Base-by-base conservation (phyloP, 2,113 vertebrate species). In the Neoarius graeffei region DNA sequence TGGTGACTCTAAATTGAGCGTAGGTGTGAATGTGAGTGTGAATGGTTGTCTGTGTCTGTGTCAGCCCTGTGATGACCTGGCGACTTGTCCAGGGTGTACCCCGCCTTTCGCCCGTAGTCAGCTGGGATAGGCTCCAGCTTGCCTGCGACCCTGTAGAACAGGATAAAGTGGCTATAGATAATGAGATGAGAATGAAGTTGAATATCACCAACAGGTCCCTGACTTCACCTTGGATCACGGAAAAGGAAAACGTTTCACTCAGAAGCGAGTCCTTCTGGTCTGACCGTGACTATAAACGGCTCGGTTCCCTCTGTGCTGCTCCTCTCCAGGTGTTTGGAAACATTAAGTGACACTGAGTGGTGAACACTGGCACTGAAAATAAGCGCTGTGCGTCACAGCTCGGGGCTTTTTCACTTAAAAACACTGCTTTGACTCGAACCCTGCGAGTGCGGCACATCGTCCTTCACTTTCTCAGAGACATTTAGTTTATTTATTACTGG, bases 271-370 rank as follows among this genome's bases (percentile, higher is more conserved):
- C 25, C 7, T 59, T 59, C 27, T 30, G 0, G 5, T 13, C 17
- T 35, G 27, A 23, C 57, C 27, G 27, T 23, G 17, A 17, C 20
- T 88, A 64, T 64, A 83, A 84, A 67, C 74, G 35, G 59, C 87
- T 80, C 0, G 20, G 42, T 50, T 80, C 73, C 60, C 59, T 57
- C n/a, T 54, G 71, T 4, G 2, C 56, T 48, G 56, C 56, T 86
- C 14, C 30, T 52, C 85, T 50, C 62, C 80, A 89, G 83, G 73
- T 89, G 88, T 90, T 90, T 87, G 88, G 85, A 88, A 90, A 87
- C 87, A 62, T 71, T 88, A 84, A 76, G 66, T 57, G 14, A 80
- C 81, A 89, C 79, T 85, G 77, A 82, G 62, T 86, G 74, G 80
- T 73, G 85, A 84, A 85, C 56, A 52, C 76, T 30, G 10, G 73